These are phyloP conservation scores for Drosophila borealis DNA, from an alignment of 2,888 invertebrate species.

Conservation along the genomic window DNA sequence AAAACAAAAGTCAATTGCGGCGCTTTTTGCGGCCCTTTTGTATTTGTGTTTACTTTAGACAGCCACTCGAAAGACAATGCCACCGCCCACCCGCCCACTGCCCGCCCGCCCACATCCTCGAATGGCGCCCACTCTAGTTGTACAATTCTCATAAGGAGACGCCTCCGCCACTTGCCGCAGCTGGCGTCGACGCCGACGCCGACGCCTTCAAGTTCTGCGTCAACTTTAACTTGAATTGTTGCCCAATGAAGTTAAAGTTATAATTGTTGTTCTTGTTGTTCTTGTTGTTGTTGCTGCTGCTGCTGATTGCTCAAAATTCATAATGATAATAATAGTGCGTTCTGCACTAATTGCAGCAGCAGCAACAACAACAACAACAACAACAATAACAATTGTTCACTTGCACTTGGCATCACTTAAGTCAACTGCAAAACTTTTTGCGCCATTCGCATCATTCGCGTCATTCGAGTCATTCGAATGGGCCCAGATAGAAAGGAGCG, in stretches of 20 bases:
- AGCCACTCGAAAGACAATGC: slow-evolving; percentile 23
- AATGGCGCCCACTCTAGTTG: background rate
- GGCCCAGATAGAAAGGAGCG: slow-evolving; percentile 36
- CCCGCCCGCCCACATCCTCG: too few relatives aligned
- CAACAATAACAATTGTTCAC: slow-evolving; percentile 66
- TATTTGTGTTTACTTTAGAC: slow-evolving; percentile 45
- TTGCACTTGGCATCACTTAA: slow-evolving; percentile 70
- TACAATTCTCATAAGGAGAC: background rate
- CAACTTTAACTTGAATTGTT: slow-evolving; percentile 68
- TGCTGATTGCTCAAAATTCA: slow-evolving; percentile 78
- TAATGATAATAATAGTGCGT: slow-evolving; percentile 76
- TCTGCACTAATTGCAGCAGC: slow-evolving; percentile 72
- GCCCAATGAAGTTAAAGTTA: slow-evolving; percentile 35
- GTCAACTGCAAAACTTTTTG: slow-evolving; percentile 62
- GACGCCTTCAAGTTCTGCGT: slow-evolving; percentile 30
- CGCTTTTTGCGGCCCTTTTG: slow-evolving; percentile 49
- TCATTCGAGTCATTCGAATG: slow-evolving; percentile 46
- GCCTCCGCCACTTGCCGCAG: background rate
- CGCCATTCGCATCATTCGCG: slow-evolving; percentile 59
- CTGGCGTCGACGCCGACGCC: too few relatives aligned
- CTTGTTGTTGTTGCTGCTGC: slow-evolving; percentile 9
- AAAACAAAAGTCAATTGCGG: slow-evolving; percentile 71
- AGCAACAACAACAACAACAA: slow-evolving; percentile 15
- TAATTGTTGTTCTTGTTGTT: slow-evolving; percentile 9
- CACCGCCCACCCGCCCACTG: background rate